These are phyloP conservation scores for Monarcha castaneiventris DNA, from an alignment of 2,113 vertebrate genomes.

Conservation along the genomic window DNA sequence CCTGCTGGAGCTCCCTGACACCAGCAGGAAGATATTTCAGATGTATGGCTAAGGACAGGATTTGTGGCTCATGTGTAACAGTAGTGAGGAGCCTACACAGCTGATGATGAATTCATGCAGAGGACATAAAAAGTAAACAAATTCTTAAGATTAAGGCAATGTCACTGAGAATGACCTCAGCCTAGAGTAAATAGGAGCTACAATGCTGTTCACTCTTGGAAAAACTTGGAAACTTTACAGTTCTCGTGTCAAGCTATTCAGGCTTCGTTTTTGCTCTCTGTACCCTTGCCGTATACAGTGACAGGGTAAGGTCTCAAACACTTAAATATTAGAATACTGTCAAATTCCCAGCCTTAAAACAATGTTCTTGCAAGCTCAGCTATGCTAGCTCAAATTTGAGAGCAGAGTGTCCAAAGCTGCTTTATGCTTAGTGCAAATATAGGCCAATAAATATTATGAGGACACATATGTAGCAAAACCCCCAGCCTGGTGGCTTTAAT, in stretches of 20 bases:
- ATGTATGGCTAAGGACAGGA: background rate
- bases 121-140: background rate
- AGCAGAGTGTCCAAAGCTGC: background rate
- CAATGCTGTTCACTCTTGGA: background rate
- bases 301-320: background rate
- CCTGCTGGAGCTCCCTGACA: background rate
- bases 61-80: background rate
- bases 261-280: background rate
- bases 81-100: background rate
- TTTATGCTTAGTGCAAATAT: background rate
- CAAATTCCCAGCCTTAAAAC: background rate
- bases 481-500: constrained; percentile 24
- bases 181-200: background rate
- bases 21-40: background rate
- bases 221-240: background rate
- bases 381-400: background rate
- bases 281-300: background rate
- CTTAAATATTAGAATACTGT: background rate
- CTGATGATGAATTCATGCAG: background rate
- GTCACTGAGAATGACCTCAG: background rate
- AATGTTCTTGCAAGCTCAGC: background rate
- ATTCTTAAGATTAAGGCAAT: background rate
- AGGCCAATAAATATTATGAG: constrained; percentile 27
- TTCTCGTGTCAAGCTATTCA: background rate
- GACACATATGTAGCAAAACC: background rate